Evolutionary conservation across 2,113 vertebrate species (phyloP), one percentile per base, ranked within the genome.

Genomic region (Urocitellus parryii): DNA sequence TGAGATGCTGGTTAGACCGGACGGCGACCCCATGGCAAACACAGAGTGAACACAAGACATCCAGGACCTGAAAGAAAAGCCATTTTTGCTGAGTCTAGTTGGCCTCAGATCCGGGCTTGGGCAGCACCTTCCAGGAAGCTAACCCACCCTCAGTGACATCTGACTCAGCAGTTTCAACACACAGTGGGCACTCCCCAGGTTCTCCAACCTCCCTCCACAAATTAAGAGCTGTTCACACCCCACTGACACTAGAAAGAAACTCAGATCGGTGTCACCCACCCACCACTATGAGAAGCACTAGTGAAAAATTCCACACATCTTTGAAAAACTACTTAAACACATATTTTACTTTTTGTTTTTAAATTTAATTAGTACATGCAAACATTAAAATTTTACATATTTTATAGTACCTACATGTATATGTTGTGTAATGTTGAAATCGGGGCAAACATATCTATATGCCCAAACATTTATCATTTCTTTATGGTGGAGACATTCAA

Each of bases 1-100:
- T 99, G 86, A 99, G 98, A 95, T 99, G 99, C 96, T 99, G 99
- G 98, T 99, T 99, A 63, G 99, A 99, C 4, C 99, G 98, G 27
- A 99, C 99, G 8, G 99, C 99, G 34, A 99, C 99, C 12, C 99
- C 99, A 34, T 99, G 99, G 98, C 99, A 99, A 73, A 99, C 99
- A 95, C 99, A 99, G 17, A 99, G 98, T 10, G 99, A 99, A 95
- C 99, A 99, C 13, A 99, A 97, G 94, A 99, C 99, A 16, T 99
- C 99, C 85, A 99, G 98, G 87, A 99, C 99, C 99, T 99, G 89
- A 67, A 67, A 90, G 85, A 61, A 80, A 94, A 58, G 73, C 1
- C 6, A 4, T 3, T 20, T n/a, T 61, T 78, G 63, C 29, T 6
- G 34, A 65, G 27, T 37, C 45, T 12, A 51, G 37, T 7, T 27